Base-by-base conservation (phyloP, 2,888 invertebrate genomes). In the Agrotis exclamationis region DNA sequence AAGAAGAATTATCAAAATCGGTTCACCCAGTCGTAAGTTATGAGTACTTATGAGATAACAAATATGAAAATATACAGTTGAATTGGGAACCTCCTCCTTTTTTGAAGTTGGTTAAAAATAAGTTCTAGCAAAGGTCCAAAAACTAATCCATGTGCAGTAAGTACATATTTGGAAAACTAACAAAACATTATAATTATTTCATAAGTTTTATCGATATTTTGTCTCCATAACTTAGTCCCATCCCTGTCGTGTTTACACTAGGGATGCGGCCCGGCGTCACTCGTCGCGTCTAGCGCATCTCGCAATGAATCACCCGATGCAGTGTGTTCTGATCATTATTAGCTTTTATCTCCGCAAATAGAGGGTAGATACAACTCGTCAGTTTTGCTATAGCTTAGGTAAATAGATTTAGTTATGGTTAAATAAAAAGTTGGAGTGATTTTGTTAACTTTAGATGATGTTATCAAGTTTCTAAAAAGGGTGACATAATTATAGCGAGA, bases 301-400 rank as follows among this genome's bases (percentile, higher is more conserved):
- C 59, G 67, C 76, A 58, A 85, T 85, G 83, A 83, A 79, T 82
- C 79, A 85, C 57, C 56, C 33, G n/a, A n/a, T 56, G 33, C 33
- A 4, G 74, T 76, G 73, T 80, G 74, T 60, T 65, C 63, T 65
- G 44, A 65, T 68, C 76, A 80, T 81, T 85, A 84, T 84, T 85
- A 71, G 82, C 73, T 80, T 69, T 69, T 53, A 20, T 68, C 70
- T 39, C 50, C 73, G 73, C 76, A 79, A 79, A 82, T 64, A 79
- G 71, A 76, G 83, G 83, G 65, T 73, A 54, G 66, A 63, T 67
- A 71, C 44, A 5, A 22, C n/a, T 22, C 48, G 58, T 65, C 28
- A 69, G 58, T 70, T 69, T 54, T 62, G 16, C 28, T 69, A 13
- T 14, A 73, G 33, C 16, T 50, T 14, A 48, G 9, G 45, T 50